Conservation (phyloP, 2,888 invertebrate genomes). For the Cistogaster globosa region DNA sequence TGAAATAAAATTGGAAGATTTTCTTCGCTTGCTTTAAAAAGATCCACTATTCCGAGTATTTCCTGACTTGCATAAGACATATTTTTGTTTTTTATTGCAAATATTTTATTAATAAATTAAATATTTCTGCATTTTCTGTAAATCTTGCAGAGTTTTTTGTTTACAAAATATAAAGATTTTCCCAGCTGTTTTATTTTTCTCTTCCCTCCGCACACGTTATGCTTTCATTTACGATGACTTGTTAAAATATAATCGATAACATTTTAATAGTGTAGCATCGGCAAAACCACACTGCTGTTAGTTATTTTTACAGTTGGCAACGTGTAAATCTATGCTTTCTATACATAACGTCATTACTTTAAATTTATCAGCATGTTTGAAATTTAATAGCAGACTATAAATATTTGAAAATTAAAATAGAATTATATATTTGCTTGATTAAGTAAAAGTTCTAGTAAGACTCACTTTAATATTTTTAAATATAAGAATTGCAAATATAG, state of each 20-base stretch:
- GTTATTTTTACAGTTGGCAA: slow-evolving; percentile 23
- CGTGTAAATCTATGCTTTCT: too few species aligned
- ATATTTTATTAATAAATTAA: neutral
- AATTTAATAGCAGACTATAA: too few species aligned
- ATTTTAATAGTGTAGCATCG: neutral
- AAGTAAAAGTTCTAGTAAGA: too few species aligned
- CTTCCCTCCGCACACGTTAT: neutral
- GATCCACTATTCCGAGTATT: slow-evolving; percentile 76
- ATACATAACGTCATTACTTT: neutral
- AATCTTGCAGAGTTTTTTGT: slow-evolving; percentile 17
- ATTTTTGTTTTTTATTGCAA: slow-evolving; percentile 1
- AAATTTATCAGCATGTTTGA: too few species aligned
- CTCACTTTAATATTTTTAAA: too few species aligned
- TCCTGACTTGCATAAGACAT: slow-evolving; percentile 77
- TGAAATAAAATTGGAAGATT: slow-evolving; percentile 75
- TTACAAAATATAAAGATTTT: slow-evolving; percentile 32
- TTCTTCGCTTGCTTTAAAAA: slow-evolving; percentile 74
- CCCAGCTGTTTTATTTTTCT: slow-evolving; percentile 45
- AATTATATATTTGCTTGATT: too few species aligned
- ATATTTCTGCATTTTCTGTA: slow-evolving; percentile 7
- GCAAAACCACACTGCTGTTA: slow-evolving; percentile 16
- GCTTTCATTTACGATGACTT: slow-evolving; percentile 18
- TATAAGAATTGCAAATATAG: too few species aligned
- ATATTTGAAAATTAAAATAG: too few species aligned
- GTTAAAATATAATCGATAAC: slow-evolving; percentile 7